Conservation (phyloP, 2,113 vertebrate species). For the Melanotaenia duboulayi region DNA sequence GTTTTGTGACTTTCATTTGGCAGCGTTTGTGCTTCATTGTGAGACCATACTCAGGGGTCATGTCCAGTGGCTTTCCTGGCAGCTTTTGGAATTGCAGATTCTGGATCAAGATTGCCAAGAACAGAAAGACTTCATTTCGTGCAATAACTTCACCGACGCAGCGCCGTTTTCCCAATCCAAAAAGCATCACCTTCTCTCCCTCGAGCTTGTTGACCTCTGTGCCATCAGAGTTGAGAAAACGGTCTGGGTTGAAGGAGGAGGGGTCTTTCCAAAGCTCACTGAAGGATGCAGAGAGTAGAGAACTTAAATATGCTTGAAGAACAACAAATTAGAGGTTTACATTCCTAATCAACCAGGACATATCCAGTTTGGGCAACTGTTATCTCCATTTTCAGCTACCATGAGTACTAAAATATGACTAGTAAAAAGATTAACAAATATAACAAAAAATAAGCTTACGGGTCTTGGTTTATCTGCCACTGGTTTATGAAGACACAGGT, state of each 20-base stretch:
- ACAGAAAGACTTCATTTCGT: constrained; percentile 90
- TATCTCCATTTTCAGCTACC: neutral
- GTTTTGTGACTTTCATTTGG: constrained; percentile 75
- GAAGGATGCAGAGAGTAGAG: constrained; percentile 6
- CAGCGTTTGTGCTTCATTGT: constrained; percentile 91
- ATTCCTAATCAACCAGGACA: too few species aligned
- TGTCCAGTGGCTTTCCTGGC: constrained; percentile 80
- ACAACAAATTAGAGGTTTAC: neutral
- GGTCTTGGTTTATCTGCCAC: constrained; percentile 95
- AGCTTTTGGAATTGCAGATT: constrained; percentile 82
- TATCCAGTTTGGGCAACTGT: neutral
- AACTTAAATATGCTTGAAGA: neutral
- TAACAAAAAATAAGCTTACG: constrained; percentile 84
- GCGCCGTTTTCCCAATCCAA: constrained; percentile 90
- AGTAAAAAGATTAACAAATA: neutral
- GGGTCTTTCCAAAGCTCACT: constrained; percentile 93
- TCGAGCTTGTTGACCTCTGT: constrained; percentile 77
- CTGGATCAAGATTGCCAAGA: constrained; percentile 89
- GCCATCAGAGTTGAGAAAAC: constrained; percentile 85
- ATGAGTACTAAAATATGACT: too few species aligned
- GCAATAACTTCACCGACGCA: constrained; percentile 91
- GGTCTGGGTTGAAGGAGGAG: constrained; percentile 85
- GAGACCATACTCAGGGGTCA: constrained; percentile 90
- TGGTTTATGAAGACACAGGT: constrained; percentile 95
- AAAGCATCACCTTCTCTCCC: constrained; percentile 86